Evolutionary conservation across 2,888 invertebrate genomes (phyloP), one percentile per base, ranked within the genome.

Genomic region (Lottia scabra): DNA sequence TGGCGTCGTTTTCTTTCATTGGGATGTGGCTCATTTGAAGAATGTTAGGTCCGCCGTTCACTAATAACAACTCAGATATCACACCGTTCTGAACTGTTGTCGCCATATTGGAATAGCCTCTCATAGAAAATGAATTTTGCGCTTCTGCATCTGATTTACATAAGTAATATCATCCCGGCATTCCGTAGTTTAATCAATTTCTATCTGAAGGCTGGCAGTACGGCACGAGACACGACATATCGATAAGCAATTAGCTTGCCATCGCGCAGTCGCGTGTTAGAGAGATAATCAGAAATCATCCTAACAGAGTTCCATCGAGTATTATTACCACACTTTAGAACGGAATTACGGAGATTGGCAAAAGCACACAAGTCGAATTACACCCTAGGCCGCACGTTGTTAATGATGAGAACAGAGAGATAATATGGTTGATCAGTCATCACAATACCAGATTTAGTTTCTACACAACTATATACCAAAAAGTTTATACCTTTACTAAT

Each of bases 1-100:
- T 89, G 44, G 92, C 91, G 81, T 92, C 92, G 44, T 90, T 87
- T 82, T 92, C 92, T 82, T 92, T 92, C 80, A 87, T 82, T 6
- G 87, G 85, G 44, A 87, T 84, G 56, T 81, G 79, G 30, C 74
- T 69, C n/a, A 69, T 68, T 48, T 74, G 72, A 13, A 71, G 63
- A 62, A 71, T n/a, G 48, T 71, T 65, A 0, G 65, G 30, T 26
- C 45, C 30, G 15, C 70, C 70, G 44, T 45, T 27, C 13, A 70
- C 70, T 15, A 26, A 23, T 56, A 56, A 56, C 23, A 72, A 70
- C n/a, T 73, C 67, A 46, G 66, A 66, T 8, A 72, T 68, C 16
- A 73, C 44, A 2, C 71, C 70, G 65, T 70, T 73, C 65, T 75
- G 75, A 13, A 73, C 63, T 19, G 71, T 66, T 2, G 75, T 67